A percentile compares a stretch with the other conserved stretches of the same genome.
These are phyloP conservation scores for Percina caprodes DNA, from an alignment of 2,113 vertebrate species.

Conservation along the genomic window DNA sequence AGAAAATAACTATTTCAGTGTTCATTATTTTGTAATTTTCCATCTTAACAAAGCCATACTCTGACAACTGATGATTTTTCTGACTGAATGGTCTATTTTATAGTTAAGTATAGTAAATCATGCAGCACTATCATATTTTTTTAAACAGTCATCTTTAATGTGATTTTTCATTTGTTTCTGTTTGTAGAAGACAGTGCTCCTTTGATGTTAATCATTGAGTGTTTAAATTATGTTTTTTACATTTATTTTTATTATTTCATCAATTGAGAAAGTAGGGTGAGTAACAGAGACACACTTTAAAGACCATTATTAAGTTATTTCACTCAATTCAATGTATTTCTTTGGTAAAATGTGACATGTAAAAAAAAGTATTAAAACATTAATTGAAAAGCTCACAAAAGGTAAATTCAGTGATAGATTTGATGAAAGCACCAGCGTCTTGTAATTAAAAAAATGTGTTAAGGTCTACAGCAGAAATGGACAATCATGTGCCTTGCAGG, in stretches of 20 bases:
- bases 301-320: neutral
- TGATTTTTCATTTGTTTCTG: neutral
- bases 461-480: conserved; percentile 14
- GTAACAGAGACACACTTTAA: neutral
- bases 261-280: neutral
- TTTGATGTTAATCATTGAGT: neutral
- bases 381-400: conserved; percentile 13
- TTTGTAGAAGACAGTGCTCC: neutral
- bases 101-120: neutral
- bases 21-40: neutral
- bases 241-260: neutral
- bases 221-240: no score
- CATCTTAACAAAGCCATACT: neutral
- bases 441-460: conserved; percentile 24
- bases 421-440: neutral
- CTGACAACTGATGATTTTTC: neutral
- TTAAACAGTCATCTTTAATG: neutral
- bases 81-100: neutral
- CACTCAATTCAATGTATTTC: neutral
- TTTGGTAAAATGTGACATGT: neutral
- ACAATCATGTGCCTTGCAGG: neutral
- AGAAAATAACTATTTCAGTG: conserved; percentile 17
- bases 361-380: neutral
- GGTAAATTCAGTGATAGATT: neutral
- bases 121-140: neutral